A percentile compares a stretch with the other conserved stretches of the same genome.
phyloP scores from a whole-genome alignment of 2,888 invertebrate genomes.

The Sisyra terminalis region DNA sequence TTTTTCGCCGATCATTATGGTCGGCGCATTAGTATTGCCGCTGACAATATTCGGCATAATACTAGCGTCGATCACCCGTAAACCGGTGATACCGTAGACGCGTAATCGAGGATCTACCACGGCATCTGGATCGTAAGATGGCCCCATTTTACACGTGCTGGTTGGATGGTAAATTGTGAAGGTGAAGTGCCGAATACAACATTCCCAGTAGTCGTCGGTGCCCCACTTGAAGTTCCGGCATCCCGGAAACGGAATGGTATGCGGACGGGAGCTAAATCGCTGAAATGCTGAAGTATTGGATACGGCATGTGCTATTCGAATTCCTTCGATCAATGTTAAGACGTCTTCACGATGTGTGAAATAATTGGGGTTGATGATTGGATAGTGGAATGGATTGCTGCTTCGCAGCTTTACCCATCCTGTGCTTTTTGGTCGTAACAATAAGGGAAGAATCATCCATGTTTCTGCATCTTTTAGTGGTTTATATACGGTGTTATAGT shows the following conservation, averaged over 20 bases:
- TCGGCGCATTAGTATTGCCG: conserved; percentile 80
- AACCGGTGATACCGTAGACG: conserved; percentile 60
- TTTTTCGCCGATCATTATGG: conserved; percentile 84
- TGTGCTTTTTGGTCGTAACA: conserved; percentile 71
- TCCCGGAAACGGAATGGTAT: conserved; percentile 66
- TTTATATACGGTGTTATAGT: conserved; percentile 74
- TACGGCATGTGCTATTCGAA: conserved; percentile 65
- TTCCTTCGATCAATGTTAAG: conserved; percentile 61
- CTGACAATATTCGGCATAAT: conserved; percentile 81
- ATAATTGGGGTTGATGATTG: conserved; percentile 83
- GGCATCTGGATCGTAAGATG: conserved; percentile 51
- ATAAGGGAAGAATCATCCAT: conserved; percentile 66
- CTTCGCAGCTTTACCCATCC: conserved; percentile 76
- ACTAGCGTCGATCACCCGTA: conserved; percentile 70
- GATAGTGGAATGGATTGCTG: conserved; percentile 64
- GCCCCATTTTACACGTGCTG: conserved; percentile 79
- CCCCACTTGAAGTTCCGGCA: conserved; percentile 55
- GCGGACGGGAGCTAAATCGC: conserved; percentile 60
- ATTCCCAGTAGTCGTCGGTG: conserved; percentile 78
- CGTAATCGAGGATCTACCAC: conserved; percentile 64
- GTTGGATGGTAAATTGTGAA: conserved; percentile 71
- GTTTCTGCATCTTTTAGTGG: conserved; percentile 63
- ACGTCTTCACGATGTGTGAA: conserved; percentile 74
- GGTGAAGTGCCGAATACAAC: conserved; percentile 65
- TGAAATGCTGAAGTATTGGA: conserved; percentile 69